These are phyloP conservation scores for Buceros bicornis DNA, from an alignment of 2,797 vertebrate species.

Conservation along the genomic window DNA sequence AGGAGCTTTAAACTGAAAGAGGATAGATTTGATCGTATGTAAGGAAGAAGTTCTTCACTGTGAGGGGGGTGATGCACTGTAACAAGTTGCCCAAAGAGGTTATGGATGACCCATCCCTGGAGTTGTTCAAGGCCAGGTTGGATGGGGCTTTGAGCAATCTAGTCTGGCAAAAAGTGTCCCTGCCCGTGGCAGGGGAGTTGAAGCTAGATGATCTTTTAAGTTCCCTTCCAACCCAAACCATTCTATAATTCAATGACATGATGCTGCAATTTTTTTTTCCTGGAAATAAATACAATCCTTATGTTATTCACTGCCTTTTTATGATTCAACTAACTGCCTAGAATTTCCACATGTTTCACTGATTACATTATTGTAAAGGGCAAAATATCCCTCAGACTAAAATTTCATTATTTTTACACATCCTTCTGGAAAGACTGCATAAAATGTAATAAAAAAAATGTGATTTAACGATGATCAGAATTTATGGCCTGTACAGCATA, in stretches of 20 bases:
- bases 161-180: neutral
- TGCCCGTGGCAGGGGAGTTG: neutral
- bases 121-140: neutral
- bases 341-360: slow-evolving; percentile 42
- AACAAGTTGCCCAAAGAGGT: neutral
- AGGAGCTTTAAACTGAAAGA: neutral
- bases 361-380: slow-evolving; percentile 65
- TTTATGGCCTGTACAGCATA: slow-evolving; percentile 2
- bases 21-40: too few species aligned
- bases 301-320: slow-evolving; percentile 35
- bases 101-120: too few species aligned
- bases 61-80: neutral
- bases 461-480: slow-evolving; percentile 55
- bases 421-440: slow-evolving; percentile 41
- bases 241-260: neutral
- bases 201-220: neutral
- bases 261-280: neutral
- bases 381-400: slow-evolving; percentile 62
- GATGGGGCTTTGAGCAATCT: neutral
- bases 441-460: slow-evolving; percentile 60
- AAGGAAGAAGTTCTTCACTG: neutral
- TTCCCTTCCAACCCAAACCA: neutral
- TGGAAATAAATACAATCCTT: slow-evolving; percentile 13
- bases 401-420: slow-evolving; percentile 65
- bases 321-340: slow-evolving; percentile 5